Evolutionary conservation across 2,797 vertebrate species (phyloP), one percentile per base, ranked within the genome.

Genomic region (Danio kyathit): DNA sequence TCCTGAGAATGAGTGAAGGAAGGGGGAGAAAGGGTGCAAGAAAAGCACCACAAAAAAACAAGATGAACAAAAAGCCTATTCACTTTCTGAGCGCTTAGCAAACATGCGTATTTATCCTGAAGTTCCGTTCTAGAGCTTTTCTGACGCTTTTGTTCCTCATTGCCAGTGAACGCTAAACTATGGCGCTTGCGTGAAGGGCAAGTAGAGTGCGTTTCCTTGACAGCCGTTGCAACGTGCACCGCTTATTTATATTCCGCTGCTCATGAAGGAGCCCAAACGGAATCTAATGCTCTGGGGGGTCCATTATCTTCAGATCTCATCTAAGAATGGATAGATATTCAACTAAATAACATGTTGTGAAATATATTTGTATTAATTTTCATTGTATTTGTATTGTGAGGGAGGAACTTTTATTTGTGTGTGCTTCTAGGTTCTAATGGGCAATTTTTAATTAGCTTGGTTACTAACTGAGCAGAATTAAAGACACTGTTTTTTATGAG

Each of bases 391-490:
- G 40, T 17, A 21, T 43, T 54, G 29, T 19, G 64, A 46, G 66
- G 74, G 66, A 48, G 29, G 6, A n/a, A 56, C 49, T 41, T 1
- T 51, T 7, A 29, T 29, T 54, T n/a, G 17, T 52, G 14, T 51
- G 64, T 67, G 82, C 82, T 82, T 65, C 76, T 67, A 57, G 38
- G 63, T 84, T 85, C 82, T 77, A 87, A 83, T 86, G 87, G 67
- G 65, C 65, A 81, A 13, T 73, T 64, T 76, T 29, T 65, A 74
- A 64, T 87, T 82, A 89, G 86, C 79, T 83, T 66, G 80, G 88
- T 77, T 91, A 92, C 94, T 93, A 92, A 90, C 79, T 90, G 86
- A 84, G 65, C 81, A 69, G 81, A 85, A 86, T 83, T 86, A 84
- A 88, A 90, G 80, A 29, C 87, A 76, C 76, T 43, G 85, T 83